Conservation (phyloP, 2,113 vertebrate genomes). For the Scomber scombrus region DNA sequence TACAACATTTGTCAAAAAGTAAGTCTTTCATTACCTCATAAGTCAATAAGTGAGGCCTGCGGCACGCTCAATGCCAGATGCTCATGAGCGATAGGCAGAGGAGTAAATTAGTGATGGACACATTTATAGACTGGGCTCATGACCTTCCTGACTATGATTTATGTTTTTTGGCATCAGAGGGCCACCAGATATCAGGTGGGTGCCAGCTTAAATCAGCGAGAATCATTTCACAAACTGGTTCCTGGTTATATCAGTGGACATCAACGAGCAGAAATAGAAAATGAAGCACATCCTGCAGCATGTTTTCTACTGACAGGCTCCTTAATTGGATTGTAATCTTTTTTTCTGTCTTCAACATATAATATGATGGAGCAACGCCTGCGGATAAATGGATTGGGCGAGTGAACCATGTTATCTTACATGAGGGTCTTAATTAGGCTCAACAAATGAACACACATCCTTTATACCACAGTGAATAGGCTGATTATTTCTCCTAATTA, state of each 20-base stretch:
- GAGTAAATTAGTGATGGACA: conserved; percentile 80
- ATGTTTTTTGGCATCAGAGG: conserved; percentile 66
- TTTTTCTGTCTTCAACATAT: conserved; percentile 27
- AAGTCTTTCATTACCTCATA: conserved; percentile 49
- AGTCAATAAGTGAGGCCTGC: conserved; percentile 57
- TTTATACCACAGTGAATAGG: conserved; percentile 37
- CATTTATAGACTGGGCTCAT: conserved; percentile 74
- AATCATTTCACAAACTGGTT: conserved; percentile 61
- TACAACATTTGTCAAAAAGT: conserved; percentile 58
- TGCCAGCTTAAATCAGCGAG: conserved; percentile 71
- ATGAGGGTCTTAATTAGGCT: conserved; percentile 53
- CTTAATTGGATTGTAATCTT: conserved; percentile 36
- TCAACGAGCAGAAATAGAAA: conserved; percentile 38
- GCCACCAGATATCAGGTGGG: conserved; percentile 60
- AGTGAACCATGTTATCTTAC: conserved; percentile 53
- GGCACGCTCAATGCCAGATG: conserved; percentile 44
- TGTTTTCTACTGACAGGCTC: conserved; percentile 7
- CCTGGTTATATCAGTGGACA: conserved; percentile 41
- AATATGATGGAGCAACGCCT: conserved; percentile 25
- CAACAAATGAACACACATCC: conserved; percentile 22
- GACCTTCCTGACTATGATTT: conserved; percentile 76
- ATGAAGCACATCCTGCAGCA: conserved; percentile 20
- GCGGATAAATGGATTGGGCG: conserved; percentile 40
- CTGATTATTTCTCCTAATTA: conserved; percentile 23
- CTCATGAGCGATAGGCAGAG: conserved; percentile 67